phyloP scores from a whole-genome alignment of 2,113 vertebrate species.

The Hydropotes inermis region DNA sequence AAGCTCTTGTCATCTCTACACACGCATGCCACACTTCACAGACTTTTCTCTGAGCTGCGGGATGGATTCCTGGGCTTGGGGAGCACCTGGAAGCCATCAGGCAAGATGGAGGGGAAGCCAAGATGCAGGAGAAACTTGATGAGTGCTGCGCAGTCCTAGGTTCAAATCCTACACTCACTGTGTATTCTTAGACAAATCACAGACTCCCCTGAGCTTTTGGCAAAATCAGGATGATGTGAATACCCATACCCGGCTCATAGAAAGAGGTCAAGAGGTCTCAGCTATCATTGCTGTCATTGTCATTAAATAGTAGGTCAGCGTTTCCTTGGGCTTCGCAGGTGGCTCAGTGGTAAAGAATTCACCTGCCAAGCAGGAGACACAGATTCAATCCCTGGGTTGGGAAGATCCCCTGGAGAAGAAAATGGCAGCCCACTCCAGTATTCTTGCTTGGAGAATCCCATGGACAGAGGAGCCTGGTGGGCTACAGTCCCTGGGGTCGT shows the following conservation, averaged over 20 bases:
- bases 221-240: not conserved
- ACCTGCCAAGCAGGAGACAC: not conserved
- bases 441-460: not conserved
- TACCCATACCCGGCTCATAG: rapidly evolving
- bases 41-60: not conserved
- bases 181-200: not conserved
- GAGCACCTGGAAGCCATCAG: not conserved
- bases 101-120: not conserved
- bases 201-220: not conserved
- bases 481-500: not conserved
- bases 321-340: not conserved
- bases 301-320: not conserved
- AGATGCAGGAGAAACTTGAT: not conserved
- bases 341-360: not conserved
- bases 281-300: not conserved
- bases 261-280: not conserved
- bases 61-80: not conserved
- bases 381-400: not conserved
- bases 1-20: no score
- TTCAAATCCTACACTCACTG: not conserved
- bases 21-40: rapidly evolving
- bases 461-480: not conserved
- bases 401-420: not conserved
- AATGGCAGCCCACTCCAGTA: not conserved
- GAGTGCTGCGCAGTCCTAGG: rapidly evolving